A percentile compares a stretch with the other conserved stretches of the same genome.
Conservation (phyloP, 2,113 vertebrate species). For the Neolamprologus hecqui region DNA sequence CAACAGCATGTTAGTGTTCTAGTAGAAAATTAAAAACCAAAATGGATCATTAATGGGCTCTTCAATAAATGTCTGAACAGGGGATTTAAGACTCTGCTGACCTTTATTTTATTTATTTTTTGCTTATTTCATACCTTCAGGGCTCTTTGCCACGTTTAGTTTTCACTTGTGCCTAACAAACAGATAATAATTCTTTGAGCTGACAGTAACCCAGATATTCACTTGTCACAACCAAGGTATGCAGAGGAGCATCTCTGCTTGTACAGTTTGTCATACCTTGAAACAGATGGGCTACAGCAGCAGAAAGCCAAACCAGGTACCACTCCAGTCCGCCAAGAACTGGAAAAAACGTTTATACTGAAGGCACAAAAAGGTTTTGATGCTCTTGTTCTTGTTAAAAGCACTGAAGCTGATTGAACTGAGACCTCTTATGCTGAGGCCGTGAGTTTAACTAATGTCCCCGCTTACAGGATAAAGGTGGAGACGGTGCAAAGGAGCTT, state of each 20-base stretch:
- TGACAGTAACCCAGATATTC: background rate
- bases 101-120: background rate
- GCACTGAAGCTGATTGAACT: background rate
- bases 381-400: background rate
- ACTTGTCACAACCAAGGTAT: background rate
- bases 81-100: background rate
- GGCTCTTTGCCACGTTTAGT: background rate
- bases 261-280: background rate
- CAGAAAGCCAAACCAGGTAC: background rate
- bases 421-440: background rate
- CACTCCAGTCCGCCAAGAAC: background rate
- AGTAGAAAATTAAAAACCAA: background rate
- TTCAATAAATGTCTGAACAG: background rate
- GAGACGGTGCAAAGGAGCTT: constrained; percentile 71
- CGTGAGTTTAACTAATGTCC: background rate
- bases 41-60: background rate
- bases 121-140: background rate
- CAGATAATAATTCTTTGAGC: background rate
- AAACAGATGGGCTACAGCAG: background rate
- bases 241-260: background rate
- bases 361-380: background rate
- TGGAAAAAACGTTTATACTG: background rate
- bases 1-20: background rate
- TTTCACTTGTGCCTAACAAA: background rate
- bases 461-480: constrained; percentile 66